Evolutionary conservation across 2,888 invertebrate genomes (phyloP), one percentile per base, ranked within the genome.

Genomic region (Himalopsyche anomala): DNA sequence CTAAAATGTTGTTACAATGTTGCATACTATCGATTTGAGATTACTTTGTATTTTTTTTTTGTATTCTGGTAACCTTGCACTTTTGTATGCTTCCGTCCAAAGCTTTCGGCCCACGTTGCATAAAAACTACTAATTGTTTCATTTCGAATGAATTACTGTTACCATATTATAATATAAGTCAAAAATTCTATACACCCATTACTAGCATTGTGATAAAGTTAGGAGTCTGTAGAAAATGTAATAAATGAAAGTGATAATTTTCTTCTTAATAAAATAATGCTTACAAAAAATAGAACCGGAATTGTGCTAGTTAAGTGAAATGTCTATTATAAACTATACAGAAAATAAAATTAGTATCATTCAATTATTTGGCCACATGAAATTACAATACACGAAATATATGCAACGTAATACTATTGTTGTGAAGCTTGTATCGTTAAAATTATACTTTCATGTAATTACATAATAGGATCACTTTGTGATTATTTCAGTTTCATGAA

Each of bases 11-110:
- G 28, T 51, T 15, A 51, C 15, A 51, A 15, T 51, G 15, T 51
- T 51, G 51, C 15, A 15, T 15, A 51, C 51, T 51, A 4, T 12
- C 51, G 15, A 51, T 51, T 51, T 51, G 51, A 51, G 51, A 51
- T 51, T 51, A 51, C 15, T 12, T 15, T 4, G 12, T 15, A 15
- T 51, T 9, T 9, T 45, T 56, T 56, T 56, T 56, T 56, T 56
- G n/a, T 56, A 56, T 17, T 3, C n/a, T 11, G n/a, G 56, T 56
- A 56, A 56, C 56, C 4, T 56, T 19, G n/a, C 56, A 28, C 28
- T 62, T 19, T 62, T 62, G 19, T 28, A 62, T 19, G 62, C 62
- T 62, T 62, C 62, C 62, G 62, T 62, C 62, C 62, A 62, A 28
- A n/a, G 28, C 62, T 62, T 62, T 62, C 28, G 11, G 19, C 62